phyloP scores from a whole-genome alignment of 2,797 vertebrate genomes.

The Atherinosoma microstoma region DNA sequence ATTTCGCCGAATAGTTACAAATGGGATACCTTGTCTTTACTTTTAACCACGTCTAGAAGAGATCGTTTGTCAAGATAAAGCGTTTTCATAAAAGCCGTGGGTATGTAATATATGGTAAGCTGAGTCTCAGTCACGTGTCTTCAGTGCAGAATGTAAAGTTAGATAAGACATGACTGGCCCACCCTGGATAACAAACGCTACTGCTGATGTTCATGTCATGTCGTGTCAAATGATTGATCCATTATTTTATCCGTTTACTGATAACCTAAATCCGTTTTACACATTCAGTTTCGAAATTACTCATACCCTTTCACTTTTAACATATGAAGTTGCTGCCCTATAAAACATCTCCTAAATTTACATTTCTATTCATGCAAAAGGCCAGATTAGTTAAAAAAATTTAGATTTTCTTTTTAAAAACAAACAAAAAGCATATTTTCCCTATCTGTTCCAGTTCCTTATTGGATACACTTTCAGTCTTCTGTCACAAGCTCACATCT shows the following conservation, averaged over 20 bases:
- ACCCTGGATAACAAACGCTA: slow-evolving; percentile 1
- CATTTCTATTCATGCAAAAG: too few species aligned
- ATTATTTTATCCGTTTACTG: neutral
- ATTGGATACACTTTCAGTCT: neutral
- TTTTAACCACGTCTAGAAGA: accelerated
- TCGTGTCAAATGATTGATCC: neutral
- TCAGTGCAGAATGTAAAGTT: slow-evolving; percentile 10
- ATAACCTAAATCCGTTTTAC: neutral
- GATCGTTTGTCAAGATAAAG: accelerated
- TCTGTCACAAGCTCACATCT: neutral
- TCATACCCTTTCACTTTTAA: too few species aligned
- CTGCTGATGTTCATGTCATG: slow-evolving; percentile 5
- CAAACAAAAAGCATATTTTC: neutral
- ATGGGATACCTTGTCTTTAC: accelerated
- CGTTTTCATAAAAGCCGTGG: neutral
- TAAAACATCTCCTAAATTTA: too few species aligned
- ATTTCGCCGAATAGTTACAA: too few species aligned
- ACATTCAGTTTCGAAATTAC: neutral
- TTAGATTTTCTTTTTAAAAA: too few species aligned
- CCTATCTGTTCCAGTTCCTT: neutral
- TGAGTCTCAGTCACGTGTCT: slow-evolving; percentile 49
- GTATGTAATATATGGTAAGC: neutral
- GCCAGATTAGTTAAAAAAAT: neutral
- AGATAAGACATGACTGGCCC: slow-evolving; percentile 66
- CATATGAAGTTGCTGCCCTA: too few species aligned